phyloP scores from a whole-genome alignment of 2,797 vertebrate species.

The Calcarius lapponicus region DNA sequence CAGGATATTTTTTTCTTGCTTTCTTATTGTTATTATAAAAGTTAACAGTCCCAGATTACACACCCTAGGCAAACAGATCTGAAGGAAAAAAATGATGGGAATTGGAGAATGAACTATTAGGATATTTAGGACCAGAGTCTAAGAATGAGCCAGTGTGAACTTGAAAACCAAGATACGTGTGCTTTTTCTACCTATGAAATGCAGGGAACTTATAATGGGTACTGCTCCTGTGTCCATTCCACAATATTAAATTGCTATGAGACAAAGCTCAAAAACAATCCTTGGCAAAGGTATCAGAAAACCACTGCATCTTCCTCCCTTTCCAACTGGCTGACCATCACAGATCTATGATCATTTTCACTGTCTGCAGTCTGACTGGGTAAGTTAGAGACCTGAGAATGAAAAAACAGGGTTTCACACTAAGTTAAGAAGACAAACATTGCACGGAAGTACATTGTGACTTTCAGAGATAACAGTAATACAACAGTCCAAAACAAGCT shows the following conservation, averaged over 20 bases:
- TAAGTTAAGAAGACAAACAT: background rate
- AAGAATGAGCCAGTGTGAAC: background rate
- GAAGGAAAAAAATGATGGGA: background rate
- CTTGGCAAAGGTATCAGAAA: background rate
- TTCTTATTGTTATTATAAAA: background rate
- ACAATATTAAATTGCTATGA: background rate
- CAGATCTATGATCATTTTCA: background rate
- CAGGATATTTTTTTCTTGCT: background rate
- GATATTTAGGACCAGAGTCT: background rate
- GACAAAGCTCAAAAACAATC: background rate
- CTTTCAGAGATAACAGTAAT: background rate
- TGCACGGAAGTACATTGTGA: background rate
- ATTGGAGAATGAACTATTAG: background rate
- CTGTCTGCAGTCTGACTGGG: background rate
- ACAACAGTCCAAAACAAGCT: too few species aligned
- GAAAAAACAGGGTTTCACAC: background rate
- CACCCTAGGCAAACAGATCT: fast-evolving
- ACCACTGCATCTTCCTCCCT: background rate
- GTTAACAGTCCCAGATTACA: background rate
- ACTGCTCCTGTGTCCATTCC: background rate
- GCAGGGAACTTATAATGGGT: background rate
- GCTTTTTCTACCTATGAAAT: background rate
- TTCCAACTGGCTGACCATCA: background rate
- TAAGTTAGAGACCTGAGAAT: background rate
- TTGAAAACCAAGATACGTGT: background rate